Conservation (phyloP, 2,113 vertebrate species). For the Chitala chitala region DNA sequence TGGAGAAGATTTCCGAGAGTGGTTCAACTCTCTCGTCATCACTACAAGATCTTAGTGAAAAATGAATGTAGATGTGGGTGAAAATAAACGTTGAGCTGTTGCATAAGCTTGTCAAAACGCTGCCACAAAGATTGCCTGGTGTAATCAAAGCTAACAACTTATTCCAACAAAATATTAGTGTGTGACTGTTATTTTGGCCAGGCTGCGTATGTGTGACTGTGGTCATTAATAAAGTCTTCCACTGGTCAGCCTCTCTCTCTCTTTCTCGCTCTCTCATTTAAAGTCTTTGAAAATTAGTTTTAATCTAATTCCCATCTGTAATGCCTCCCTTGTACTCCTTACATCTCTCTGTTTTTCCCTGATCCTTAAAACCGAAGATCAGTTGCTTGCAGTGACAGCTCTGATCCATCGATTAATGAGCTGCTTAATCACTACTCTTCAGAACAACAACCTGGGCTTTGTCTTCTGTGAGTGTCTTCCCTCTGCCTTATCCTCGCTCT, state of each 20-base stretch:
- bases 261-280: neutral
- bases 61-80: too few relatives aligned
- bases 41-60: too few relatives aligned
- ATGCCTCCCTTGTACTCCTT: neutral
- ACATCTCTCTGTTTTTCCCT: slow-evolving; percentile 11
- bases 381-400: slow-evolving; percentile 49
- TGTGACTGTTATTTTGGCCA: too few relatives aligned
- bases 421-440: slow-evolving; percentile 48
- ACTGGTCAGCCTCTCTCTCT: neutral
- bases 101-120: too few relatives aligned
- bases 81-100: too few relatives aligned
- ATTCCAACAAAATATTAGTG: too few relatives aligned
- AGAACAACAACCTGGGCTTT: slow-evolving; percentile 32
- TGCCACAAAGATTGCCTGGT: too few relatives aligned
- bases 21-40: too few relatives aligned
- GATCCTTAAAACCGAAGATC: slow-evolving; percentile 6
- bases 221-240: neutral
- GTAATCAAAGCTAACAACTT: too few relatives aligned
- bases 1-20: too few relatives aligned
- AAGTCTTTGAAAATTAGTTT: slow-evolving; percentile 1
- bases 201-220: too few relatives aligned
- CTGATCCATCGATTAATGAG: slow-evolving; percentile 54
- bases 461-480: slow-evolving; percentile 13
- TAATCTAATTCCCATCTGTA: neutral
- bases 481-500: neutral